Conservation (phyloP, 2,888 invertebrate genomes). For the Apodemia zela region DNA sequence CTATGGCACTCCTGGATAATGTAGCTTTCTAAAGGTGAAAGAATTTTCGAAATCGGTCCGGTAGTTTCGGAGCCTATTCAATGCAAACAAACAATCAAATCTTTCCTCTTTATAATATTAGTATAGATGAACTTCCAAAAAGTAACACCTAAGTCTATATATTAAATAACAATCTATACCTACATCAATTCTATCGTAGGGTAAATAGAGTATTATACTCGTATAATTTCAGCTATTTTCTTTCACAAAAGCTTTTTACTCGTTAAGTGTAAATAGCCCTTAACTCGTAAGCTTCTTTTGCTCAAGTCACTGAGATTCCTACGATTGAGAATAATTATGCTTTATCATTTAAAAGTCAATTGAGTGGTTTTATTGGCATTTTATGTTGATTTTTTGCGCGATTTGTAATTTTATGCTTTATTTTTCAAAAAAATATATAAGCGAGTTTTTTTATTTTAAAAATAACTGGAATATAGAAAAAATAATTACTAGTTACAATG, state of each 20-base stretch:
- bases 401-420: background rate
- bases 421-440: background rate
- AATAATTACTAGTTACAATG: background rate
- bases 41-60: too few species aligned
- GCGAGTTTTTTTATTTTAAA: background rate
- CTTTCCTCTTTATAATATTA: too few species aligned
- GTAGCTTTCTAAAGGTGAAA: too few species aligned
- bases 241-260: constrained; percentile 1
- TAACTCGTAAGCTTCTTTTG: constrained; percentile 3
- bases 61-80: too few species aligned
- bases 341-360: constrained; percentile 1
- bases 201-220: too few species aligned
- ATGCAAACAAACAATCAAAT: too few species aligned
- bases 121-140: too few species aligned
- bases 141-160: too few species aligned
- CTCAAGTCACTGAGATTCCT: constrained; percentile 1
- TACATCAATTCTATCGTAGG: too few species aligned
- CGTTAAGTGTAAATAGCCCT: background rate
- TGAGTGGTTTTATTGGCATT: constrained; percentile 9
- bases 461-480: background rate
- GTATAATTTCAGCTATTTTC: too few species aligned
- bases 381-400: background rate
- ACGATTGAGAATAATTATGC: constrained; percentile 5
- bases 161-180: too few species aligned
- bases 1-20: too few species aligned